Evolutionary conservation across 2,888 invertebrate genomes (phyloP), one percentile per base, ranked within the genome.

Genomic region (Meganola albula): DNA sequence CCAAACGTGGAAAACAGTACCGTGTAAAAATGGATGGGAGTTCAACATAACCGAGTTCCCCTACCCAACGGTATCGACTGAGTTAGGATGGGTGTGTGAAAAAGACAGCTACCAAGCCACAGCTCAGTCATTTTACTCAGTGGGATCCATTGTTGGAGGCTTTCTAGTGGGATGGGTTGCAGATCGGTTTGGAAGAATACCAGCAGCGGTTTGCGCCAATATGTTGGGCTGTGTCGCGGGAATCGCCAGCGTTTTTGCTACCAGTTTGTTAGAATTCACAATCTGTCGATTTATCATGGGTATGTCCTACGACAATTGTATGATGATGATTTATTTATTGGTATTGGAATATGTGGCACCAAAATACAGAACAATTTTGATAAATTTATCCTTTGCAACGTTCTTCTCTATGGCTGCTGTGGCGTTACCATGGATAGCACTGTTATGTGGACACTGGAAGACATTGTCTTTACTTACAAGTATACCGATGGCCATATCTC

Each of bases 81-180:
- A 78, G 42, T 35, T 72, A 39, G 72, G 67, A 22, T 79, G 79
- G 77, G 76, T 78, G 4, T 79, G 78, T 37, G 70, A 78, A 1
- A 66, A 45, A 37, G 48, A 56, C 18, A 76, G 73, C 42, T 69
- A 77, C 34, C 75, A 75, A 55, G 77, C 75, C 1, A 63, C 66
- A 1, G 76, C 77, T 0, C 78, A 78, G 37, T 63, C 76, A 1
- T 43, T 75, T 2, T 78, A 70, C 47, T 79, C 74, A 26, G 46
- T 74, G 12, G 78, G 78, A n/a, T 75, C 75, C 6, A 65, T 76
- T 2, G 37, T 66, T 12, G 78, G 78, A 14, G 76, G 78, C 1
- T 62, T 76, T 11, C 5, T 74, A 0, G 40, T 76, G 1, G 77
- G 78, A 4, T 76, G 68, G 70, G 37, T 74, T 9, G 61, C 69